Evolutionary conservation across 2,113 vertebrate genomes (phyloP).

Genomic region (Macaca mulatta): DNA sequence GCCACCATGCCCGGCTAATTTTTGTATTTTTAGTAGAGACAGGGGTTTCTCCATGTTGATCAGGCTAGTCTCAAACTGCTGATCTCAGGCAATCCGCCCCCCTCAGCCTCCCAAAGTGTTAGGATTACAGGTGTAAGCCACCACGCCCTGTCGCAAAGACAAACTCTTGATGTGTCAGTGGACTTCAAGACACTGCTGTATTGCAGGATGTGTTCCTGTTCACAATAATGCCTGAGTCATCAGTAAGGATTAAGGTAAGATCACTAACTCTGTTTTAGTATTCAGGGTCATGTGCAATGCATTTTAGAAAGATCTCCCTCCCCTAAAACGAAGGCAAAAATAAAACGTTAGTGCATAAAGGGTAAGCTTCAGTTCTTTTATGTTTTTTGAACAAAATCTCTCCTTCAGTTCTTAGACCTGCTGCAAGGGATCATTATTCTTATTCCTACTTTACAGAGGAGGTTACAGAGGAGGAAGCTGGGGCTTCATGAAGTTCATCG

Average conservation of each 20-base stretch:
- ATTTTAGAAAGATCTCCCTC: background rate
- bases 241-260: background rate
- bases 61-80: no score
- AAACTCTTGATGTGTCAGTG: fast-evolving
- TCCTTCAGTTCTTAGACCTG: background rate
- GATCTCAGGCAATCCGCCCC: no score
- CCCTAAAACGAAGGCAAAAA: background rate
- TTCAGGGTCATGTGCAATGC: background rate
- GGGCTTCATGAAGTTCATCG: background rate
- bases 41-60: no score
- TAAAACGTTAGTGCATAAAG: background rate
- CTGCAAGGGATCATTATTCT: background rate
- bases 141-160: background rate
- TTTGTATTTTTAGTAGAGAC: no score
- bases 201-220: background rate
- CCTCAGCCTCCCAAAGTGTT: no score
- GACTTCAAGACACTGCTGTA: background rate
- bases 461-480: background rate
- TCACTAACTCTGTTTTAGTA: background rate
- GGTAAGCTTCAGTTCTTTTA: background rate
- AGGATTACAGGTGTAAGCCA: no score
- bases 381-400: background rate
- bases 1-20: no score
- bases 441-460: background rate
- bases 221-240: background rate